phyloP scores from a whole-genome alignment of 2,113 vertebrate species.

The Eidolon helvum region DNA sequence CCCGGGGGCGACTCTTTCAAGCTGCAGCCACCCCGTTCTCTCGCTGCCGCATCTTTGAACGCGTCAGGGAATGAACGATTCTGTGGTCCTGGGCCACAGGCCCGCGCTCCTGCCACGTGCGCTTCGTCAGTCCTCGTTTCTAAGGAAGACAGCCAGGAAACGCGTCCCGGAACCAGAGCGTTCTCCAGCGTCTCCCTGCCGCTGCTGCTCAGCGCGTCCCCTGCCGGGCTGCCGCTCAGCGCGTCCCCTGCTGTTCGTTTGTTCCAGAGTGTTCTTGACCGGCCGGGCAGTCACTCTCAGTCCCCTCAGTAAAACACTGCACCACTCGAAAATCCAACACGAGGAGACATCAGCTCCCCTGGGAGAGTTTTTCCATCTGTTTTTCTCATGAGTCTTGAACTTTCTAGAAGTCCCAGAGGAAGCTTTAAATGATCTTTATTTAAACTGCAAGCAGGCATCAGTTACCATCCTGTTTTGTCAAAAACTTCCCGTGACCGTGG shows the following conservation, averaged over 20 bases:
- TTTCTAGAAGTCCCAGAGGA: not conserved
- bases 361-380: not conserved
- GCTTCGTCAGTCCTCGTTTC: not conserved
- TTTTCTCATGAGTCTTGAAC: not conserved
- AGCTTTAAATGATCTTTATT: not conserved
- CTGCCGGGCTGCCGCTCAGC: fast-evolving
- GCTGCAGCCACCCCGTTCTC: not conserved
- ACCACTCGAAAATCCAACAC: not conserved
- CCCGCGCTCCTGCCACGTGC: not conserved
- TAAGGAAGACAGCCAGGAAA: not conserved
- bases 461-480: not conserved
- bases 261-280: not conserved
- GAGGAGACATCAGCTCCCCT: not conserved
- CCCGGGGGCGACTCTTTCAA: not conserved
- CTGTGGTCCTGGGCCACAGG: not conserved
- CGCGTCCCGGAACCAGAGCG: not conserved
- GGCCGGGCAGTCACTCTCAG: fast-evolving
- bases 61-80: not conserved
- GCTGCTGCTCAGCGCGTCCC: fast-evolving
- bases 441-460: not conserved
- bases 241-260: not conserved
- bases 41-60: not conserved
- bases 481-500: not conserved
- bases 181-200: not conserved
- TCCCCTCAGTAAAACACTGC: not conserved